Evolutionary conservation across 2,113 vertebrate species (phyloP).

Genomic region (Engraulis encrasicolus): DNA sequence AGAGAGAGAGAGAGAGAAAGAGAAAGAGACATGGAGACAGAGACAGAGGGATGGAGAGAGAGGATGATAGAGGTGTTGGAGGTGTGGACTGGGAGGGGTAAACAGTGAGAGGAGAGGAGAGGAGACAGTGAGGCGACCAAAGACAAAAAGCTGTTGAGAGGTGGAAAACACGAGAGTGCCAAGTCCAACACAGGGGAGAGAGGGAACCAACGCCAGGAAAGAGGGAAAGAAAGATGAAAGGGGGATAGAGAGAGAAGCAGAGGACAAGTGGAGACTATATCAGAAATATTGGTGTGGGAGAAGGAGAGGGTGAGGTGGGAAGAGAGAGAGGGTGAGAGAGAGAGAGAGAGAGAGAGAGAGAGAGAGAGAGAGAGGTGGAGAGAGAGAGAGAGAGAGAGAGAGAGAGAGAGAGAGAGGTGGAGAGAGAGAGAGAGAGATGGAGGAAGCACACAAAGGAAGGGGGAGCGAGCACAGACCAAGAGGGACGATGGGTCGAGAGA

Average conservation of each 20-base stretch:
- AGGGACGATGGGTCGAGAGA: neutral
- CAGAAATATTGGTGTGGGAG: neutral
- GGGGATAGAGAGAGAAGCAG: too few species aligned
- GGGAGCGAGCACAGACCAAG: slow-evolving; percentile 19
- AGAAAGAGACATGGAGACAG: neutral
- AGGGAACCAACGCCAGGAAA: neutral
- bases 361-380: neutral
- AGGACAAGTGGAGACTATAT: slow-evolving; percentile 45
- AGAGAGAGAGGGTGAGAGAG: slow-evolving; percentile 20
- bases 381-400: neutral
- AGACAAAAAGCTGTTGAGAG: neutral
- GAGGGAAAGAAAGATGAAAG: neutral
- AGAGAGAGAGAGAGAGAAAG: slow-evolving; percentile 41
- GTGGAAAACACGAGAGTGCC: neutral
- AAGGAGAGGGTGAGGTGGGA: neutral
- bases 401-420: neutral
- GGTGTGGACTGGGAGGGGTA: too few species aligned
- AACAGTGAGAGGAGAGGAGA: neutral
- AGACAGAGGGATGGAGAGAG: neutral
- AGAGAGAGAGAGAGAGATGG: neutral
- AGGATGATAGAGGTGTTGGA: neutral
- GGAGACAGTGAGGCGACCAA: slow-evolving; percentile 6
- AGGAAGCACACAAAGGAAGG: neutral
- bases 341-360: neutral
- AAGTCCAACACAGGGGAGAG: slow-evolving; percentile 2